Percentiles rank a stretch among this genome's conserved stretches.
These are phyloP conservation scores for Galagoides demidoff DNA, from an alignment of 2,797 vertebrate species.

Conservation along the genomic window DNA sequence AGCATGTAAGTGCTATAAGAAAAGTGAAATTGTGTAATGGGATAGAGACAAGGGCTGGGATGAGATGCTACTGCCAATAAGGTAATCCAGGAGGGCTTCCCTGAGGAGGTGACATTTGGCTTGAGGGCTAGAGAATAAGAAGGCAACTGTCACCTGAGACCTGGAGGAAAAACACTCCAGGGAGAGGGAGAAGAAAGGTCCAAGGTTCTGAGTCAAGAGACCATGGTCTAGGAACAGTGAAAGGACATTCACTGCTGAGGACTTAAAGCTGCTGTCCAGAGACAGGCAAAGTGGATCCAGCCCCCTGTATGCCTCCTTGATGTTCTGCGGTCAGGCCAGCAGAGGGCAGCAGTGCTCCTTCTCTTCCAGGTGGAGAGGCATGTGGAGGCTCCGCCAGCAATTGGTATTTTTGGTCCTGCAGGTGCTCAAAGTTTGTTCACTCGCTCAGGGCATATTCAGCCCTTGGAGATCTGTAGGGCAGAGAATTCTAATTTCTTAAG, in stretches of 20 bases:
- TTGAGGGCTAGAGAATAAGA: background rate
- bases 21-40: background rate
- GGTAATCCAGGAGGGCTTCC: background rate
- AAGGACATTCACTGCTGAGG: background rate
- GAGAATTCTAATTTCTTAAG: background rate
- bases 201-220: background rate
- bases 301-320: background rate
- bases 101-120: background rate
- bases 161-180: background rate
- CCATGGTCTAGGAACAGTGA: background rate
- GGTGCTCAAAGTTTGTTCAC: background rate
- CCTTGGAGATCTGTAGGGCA: background rate
- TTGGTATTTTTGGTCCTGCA: background rate
- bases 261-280: background rate
- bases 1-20: background rate
- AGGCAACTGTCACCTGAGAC: background rate
- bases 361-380: rapidly evolving
- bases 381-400: rapidly evolving
- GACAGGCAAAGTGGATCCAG: no score
- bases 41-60: background rate
- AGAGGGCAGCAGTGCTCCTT: slow-evolving; percentile 63
- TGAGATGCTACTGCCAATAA: background rate
- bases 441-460: background rate
- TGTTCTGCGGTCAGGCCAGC: background rate
- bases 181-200: background rate